Evolutionary conservation across 2,113 vertebrate genomes (phyloP), one percentile per base, ranked within the genome.

Genomic region (Speoplatyrhinus poulsoni): DNA sequence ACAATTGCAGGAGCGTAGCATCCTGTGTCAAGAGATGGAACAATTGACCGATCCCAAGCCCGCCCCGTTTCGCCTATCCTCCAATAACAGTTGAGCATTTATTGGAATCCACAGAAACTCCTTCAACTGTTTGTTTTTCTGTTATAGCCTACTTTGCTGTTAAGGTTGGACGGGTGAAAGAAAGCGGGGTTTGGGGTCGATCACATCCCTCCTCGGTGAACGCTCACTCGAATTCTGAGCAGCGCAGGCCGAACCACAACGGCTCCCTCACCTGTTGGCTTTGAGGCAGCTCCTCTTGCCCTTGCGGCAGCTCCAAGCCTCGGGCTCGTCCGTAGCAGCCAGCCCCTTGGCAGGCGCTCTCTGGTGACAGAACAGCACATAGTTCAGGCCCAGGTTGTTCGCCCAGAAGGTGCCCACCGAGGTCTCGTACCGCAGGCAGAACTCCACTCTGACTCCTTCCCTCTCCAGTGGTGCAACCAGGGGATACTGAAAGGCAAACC

Each of bases 341-440:
- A 74, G 75, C 6, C 72, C 58, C 4, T 47, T 81, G 57, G 72
- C 77, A 76, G 84, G 87, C 73, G 88, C 90, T 77, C 90, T 96
- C 90, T 93, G 94, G 80, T 94, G 92, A 84, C 94, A 98, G 87
- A 95, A 90, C 65, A 99, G 62, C 54, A 91, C 88, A 66, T 97
- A 99, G 91, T 99, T 99, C 84, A 89, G 87, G 11, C 92, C 92
- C 1, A 92, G 76, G 64, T 98, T 98, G 85, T 96, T 99, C 76
- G 94, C 95, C 98, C 98, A 99, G 88, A 96, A 98, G 33, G 87
- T 95, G 60, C 94, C 96, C 33, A 67, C 15, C 0, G 93, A 84
- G 17, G 95, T 96, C 72, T 98, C 95, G 0, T 98, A 99, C 12
- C 96, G 92, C 84, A 99, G 94, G 65, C 96, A 98, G 87, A 99